A percentile compares a stretch with the other conserved stretches of the same genome.
phyloP scores from a whole-genome alignment of 2,113 vertebrate species.

The Periophthalmodon schlosseri region DNA sequence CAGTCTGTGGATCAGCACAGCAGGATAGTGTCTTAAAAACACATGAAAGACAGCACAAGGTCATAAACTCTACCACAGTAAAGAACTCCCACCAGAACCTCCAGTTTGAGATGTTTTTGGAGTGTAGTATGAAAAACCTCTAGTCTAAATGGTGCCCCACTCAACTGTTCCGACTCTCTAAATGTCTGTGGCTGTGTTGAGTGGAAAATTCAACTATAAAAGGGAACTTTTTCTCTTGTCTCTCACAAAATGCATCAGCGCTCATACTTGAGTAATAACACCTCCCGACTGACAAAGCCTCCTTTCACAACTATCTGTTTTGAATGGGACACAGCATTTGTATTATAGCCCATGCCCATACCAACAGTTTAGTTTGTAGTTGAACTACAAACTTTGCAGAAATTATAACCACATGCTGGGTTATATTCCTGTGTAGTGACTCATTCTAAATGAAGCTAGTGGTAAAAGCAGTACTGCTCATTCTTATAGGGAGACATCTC shows the following conservation, averaged over 20 bases:
- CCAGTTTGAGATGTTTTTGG: conserved; percentile 11
- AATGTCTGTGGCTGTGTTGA: conserved; percentile 24
- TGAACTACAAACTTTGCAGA: conserved; percentile 14
- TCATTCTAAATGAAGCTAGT: conserved; percentile 31
- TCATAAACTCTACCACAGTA: conserved; percentile 11
- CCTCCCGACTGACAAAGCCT: conserved; percentile 10
- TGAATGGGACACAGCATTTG: conserved; percentile 30
- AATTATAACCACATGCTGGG: conserved; percentile 63
- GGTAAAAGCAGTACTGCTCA: conserved; percentile 10
- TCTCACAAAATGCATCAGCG: not conserved
- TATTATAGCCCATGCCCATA: conserved; percentile 20
- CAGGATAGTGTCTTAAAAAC: conserved; percentile 14
- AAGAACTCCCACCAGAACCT: not conserved
- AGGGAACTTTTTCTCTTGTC: not conserved
- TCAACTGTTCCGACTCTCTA: conserved; percentile 43
- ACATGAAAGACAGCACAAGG: conserved; percentile 34
- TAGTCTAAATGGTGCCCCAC: conserved; percentile 31
- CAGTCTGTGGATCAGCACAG: conserved; percentile 34
- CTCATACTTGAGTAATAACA: conserved; percentile 25
- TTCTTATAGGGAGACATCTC: not conserved
- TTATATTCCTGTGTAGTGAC: conserved; percentile 52
- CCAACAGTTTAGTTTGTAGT: conserved; percentile 34
- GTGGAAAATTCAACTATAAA: conserved; percentile 38
- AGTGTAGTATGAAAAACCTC: conserved; percentile 51
- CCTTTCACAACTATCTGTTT: conserved; percentile 20